Conservation (phyloP, 2,113 vertebrate species). For the Charadrius vociferus region DNA sequence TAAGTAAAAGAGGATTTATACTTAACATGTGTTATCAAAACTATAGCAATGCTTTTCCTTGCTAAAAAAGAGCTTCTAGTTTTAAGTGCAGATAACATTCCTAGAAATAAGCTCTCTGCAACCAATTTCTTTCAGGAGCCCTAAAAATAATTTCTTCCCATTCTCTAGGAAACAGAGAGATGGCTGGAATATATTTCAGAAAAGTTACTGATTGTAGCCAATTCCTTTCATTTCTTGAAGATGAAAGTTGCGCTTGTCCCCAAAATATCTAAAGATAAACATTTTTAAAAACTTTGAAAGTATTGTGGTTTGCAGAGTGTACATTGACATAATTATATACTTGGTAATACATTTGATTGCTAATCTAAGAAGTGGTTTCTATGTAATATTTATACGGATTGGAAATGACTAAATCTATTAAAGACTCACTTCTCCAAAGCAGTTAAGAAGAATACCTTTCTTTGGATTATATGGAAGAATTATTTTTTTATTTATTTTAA, state of each 20-base stretch:
- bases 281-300: neutral
- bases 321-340: neutral
- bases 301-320: neutral
- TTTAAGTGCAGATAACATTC: neutral
- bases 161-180: neutral
- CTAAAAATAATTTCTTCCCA: neutral
- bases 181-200: neutral
- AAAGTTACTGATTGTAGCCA: neutral
- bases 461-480: neutral
- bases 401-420: neutral
- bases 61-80: neutral
- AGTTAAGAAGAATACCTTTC: neutral
- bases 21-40: neutral
- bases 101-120: neutral
- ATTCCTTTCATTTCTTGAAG: neutral
- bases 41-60: neutral
- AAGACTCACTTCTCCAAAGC: neutral
- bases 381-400: neutral
- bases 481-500: neutral
- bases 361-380: neutral
- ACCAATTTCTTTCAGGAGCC: neutral
- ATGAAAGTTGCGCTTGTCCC: neutral
- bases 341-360: neutral
- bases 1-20: neutral
- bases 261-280: neutral